These are phyloP conservation scores for Huso huso DNA, from an alignment of 2,797 vertebrate genomes.

Conservation along the genomic window DNA sequence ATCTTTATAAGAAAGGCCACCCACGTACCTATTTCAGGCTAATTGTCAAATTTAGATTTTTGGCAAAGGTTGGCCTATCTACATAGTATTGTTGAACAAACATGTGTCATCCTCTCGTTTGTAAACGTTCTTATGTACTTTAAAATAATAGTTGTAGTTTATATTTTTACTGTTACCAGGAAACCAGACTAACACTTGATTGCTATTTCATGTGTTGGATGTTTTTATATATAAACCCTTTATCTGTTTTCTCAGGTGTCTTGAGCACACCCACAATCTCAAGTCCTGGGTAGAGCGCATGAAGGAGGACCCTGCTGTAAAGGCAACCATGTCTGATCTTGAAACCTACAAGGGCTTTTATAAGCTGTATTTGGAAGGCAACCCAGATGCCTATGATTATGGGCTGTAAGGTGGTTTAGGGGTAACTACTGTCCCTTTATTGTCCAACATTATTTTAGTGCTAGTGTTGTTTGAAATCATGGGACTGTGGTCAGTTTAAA, in stretches of 20 bases:
- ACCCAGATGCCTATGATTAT: slow-evolving; percentile 66
- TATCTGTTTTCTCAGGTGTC: slow-evolving; percentile 48
- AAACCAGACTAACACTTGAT: neutral
- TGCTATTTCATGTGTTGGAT: neutral
- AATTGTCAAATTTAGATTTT: neutral
- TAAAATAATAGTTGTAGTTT: no score
- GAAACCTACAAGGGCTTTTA: slow-evolving; percentile 54
- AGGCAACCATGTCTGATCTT: slow-evolving; percentile 50
- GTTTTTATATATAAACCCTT: slow-evolving; percentile 1
- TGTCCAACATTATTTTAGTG: no score
- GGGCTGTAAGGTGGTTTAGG: slow-evolving; percentile 55
- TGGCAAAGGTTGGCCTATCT: no score
- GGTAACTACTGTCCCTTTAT: no score
- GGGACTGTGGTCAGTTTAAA: no score
- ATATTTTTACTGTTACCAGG: no score
- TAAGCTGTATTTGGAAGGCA: slow-evolving; percentile 59
- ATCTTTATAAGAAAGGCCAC: no score
- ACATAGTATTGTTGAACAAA: no score
- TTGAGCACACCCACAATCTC: slow-evolving; percentile 58
- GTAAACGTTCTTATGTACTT: no score
- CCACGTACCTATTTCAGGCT: no score
- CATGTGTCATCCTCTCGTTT: no score
- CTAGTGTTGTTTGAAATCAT: no score
- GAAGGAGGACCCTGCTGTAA: slow-evolving; percentile 69
- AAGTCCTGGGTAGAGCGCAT: slow-evolving; percentile 68